phyloP scores from a whole-genome alignment of 2,888 invertebrate genomes.

The Diploptera punctata region DNA sequence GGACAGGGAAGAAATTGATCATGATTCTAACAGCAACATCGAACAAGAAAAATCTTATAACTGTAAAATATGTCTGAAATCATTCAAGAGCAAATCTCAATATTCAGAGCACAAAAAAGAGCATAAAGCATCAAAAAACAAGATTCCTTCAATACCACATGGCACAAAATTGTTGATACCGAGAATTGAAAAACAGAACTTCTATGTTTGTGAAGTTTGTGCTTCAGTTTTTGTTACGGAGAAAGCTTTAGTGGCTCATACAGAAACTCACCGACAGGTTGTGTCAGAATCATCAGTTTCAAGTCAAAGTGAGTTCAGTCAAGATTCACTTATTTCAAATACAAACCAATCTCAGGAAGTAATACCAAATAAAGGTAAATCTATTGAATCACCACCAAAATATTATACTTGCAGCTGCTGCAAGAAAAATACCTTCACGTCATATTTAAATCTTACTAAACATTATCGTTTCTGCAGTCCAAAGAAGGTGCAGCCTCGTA shows the following conservation, averaged over 20 bases:
- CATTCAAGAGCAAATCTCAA: neutral
- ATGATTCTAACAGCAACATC: neutral
- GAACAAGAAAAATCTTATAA: neutral
- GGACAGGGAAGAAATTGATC: neutral
- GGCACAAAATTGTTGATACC: neutral
- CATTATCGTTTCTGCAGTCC: constrained; percentile 19
- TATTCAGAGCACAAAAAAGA: neutral
- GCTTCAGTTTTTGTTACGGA: neutral
- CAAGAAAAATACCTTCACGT: constrained; percentile 6
- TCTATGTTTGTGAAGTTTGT: constrained; percentile 13
- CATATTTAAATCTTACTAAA: constrained; percentile 15
- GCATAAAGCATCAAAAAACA: neutral
- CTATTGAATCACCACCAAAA: neutral
- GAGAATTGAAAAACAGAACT: constrained; percentile 1
- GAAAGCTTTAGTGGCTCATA: neutral
- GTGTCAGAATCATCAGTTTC: too few relatives aligned
- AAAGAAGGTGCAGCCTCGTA: neutral
- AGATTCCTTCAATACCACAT: neutral
- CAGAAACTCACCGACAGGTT: neutral
- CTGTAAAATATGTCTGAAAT: neutral
- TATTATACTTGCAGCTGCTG: constrained; percentile 10
- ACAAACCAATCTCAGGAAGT: neutral
- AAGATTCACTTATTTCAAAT: neutral
- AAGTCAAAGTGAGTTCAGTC: too few relatives aligned
- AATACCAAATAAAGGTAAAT: neutral